Conservation (phyloP, 1,140 invertebrate genomes). For the Trichonephila clavata region DNA sequence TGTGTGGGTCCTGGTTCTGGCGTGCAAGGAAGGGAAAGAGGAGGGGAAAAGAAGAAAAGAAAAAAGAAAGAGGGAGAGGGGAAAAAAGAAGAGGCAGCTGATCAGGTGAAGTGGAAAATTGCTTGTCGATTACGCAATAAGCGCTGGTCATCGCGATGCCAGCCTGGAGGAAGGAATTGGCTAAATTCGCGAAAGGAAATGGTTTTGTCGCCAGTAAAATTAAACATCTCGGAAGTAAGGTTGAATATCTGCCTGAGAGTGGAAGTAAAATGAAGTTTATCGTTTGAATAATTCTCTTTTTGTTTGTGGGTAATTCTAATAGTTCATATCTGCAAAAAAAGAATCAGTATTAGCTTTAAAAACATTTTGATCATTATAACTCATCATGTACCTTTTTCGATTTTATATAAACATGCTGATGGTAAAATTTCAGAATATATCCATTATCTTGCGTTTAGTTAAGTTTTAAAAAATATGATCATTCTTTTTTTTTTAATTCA, state of each 20-base stretch:
- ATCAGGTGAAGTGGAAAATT: constrained; percentile 51
- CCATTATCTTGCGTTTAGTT: no score
- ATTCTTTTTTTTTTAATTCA: no score
- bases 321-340: no score
- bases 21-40: not conserved
- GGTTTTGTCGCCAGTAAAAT: not conserved
- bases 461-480: no score
- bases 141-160: constrained; percentile 46
- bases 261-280: not conserved
- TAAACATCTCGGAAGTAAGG: not conserved
- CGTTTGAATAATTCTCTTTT: not conserved
- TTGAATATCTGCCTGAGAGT: not conserved
- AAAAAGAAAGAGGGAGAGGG: not conserved
- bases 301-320: not conserved
- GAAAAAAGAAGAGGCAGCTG: not conserved
- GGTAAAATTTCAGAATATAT: no score
- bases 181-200: constrained; percentile 27
- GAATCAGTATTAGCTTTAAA: no score
- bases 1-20: not conserved
- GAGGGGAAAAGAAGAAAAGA: not conserved
- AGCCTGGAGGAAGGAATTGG: not conserved
- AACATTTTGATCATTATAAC: no score
- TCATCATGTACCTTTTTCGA: no score
- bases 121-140: constrained; percentile 48
- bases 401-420: no score